Base-by-base conservation (phyloP, 2,797 vertebrate species). In the Buceros bicornis region DNA sequence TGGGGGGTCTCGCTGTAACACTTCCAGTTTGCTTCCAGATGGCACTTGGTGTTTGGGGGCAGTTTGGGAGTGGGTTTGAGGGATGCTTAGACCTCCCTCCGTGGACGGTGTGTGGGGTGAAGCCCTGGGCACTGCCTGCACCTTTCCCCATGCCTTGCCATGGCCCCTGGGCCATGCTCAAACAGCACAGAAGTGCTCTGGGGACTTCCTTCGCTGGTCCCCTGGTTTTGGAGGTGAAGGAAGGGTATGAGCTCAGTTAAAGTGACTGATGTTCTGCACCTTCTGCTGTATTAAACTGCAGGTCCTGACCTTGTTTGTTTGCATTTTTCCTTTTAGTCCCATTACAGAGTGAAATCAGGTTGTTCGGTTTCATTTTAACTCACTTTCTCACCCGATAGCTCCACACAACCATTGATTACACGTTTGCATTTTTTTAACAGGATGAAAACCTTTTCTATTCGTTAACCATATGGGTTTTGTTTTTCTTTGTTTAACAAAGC, bases 381-480 rank as follows among this genome's bases (percentile, higher is more conserved):
- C 78, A 14, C 48, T 92, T 79, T 57, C 64, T 73, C 33, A 21
- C 43, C 25, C 5, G 0, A 43, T 62, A 85, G 29, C 79, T 86
- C 31, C 14, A 40, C 91, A 47, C 22, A 89, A 42, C 53, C 31
- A 22, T n/a, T 10, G 4, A 85, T 50, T 77, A 67, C 48, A 70
- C 1, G 0, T 42, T 73, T 40, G 51, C 53, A 6, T 71, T 77
- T 91, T 71, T 79, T 70, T 62, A 72, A 22, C 37, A 31, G 76
- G 67, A 81, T 87, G 67, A 89, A 91, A 96, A 66, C 24, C 74
- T 94, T 87, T 74, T 47, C 76, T 83, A 48, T 78, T 94, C 90
- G 77, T 24, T 22, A 80, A 40, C 84, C 89, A 91, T 91, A 94
- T 92, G 93, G 92, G 42, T 29, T 96, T 96, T 95, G 90, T 95